Conservation (phyloP, 2,113 vertebrate genomes). For the Lycaon pictus region DNA sequence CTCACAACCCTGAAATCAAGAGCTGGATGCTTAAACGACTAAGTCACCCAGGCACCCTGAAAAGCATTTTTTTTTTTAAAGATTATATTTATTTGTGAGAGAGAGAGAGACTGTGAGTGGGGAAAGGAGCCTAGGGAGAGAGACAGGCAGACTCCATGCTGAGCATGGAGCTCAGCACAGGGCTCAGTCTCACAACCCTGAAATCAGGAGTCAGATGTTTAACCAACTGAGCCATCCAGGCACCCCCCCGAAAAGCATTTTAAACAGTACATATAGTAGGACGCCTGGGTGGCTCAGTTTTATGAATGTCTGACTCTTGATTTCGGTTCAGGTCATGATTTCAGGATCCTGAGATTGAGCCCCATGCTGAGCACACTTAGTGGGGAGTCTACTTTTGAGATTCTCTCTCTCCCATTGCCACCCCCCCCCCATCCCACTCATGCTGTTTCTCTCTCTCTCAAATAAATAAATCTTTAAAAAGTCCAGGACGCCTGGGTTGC, state of each 20-base stretch:
- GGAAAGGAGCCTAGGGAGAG: not conserved
- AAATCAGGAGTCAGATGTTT: not conserved
- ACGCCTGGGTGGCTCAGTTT: not conserved
- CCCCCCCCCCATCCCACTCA: not conserved
- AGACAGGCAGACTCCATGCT: not conserved
- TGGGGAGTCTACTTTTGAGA: not conserved
- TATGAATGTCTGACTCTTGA: not conserved
- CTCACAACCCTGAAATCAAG: not conserved
- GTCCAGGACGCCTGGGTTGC: too few relatives aligned
- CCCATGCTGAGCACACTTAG: not conserved
- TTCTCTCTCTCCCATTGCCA: not conserved
- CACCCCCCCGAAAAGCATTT: not conserved
- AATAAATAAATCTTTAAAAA: not conserved
- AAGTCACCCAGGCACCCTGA: not conserved
- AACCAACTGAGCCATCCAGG: not conserved
- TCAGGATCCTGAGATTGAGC: not conserved
- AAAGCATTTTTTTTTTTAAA: not conserved
- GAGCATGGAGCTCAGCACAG: not conserved
- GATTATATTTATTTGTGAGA: not conserved
- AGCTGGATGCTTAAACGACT: not conserved
- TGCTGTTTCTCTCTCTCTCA: not conserved
- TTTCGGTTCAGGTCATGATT: too few relatives aligned
- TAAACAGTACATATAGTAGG: not conserved
- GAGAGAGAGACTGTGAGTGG: not conserved
- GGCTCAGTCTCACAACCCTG: not conserved